Evolutionary conservation across 1,140 invertebrate genomes (phyloP), one percentile per base, ranked within the genome.

Genomic region (Himalopsyche phryganea): DNA sequence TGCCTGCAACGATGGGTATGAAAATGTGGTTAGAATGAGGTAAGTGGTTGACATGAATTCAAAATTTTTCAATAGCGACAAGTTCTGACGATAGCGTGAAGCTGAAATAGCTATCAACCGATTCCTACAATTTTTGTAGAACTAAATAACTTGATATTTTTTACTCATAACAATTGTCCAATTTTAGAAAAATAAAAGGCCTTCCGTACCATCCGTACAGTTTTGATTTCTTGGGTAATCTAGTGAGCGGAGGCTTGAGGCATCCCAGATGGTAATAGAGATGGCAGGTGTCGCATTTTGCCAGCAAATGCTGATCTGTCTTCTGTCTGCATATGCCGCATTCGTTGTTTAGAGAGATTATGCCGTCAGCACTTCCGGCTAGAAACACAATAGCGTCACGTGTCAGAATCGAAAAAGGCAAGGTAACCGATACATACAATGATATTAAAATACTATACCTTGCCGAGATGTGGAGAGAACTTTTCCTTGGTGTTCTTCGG

Each of bases 171-270:
- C n/a, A n/a, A n/a, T n/a, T n/a, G n/a, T n/a, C n/a, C n/a, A n/a
- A n/a, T n/a, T n/a, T n/a, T n/a, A n/a, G n/a, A n/a, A n/a, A n/a
- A n/a, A n/a, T n/a, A n/a, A n/a, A n/a, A n/a, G n/a, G n/a, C n/a
- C n/a, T n/a, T n/a, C n/a, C n/a, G n/a, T 17, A 90, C 95, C 94
- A 98, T 66, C 93, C 94, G 83, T 91, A 82, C 2, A 91, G 83
- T 76, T 95, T 95, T 17, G 92, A 94, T 79, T 96, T 96, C 71
- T 94, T 94, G 0, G 96, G 96, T 77, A 97, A 89, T 46, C 94
- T 82, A 10, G 89, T 89, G 5, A 98, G 75, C 11, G 93, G 93
- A 15, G 95, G 95, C 69, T 91, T 90, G 41, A 98, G 79, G 77
- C 96, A 98, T 42, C 88, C 87, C 44, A 97, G 76, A 79, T 98